Conservation (phyloP, 1,140 invertebrate species). For the Drosophila ironensis region DNA sequence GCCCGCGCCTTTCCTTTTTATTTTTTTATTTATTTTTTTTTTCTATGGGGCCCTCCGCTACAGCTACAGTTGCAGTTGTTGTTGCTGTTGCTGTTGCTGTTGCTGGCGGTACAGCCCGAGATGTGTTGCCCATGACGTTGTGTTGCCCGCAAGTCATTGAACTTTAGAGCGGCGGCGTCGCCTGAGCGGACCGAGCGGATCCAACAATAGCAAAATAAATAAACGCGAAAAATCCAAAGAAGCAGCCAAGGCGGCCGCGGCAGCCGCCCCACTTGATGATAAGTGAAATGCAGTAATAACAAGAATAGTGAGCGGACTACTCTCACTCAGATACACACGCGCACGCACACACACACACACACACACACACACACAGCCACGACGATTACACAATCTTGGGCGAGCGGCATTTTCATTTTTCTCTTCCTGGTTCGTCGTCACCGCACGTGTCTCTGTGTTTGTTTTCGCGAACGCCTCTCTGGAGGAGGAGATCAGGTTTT, state of each 20-base stretch:
- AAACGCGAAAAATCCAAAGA: constrained; percentile 47
- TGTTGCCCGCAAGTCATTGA: constrained; percentile 76
- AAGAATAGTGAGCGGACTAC: constrained; percentile 50
- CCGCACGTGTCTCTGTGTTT: constrained; percentile 44
- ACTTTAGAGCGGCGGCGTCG: constrained; percentile 52
- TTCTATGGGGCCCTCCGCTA: too few relatives aligned
- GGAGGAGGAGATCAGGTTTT: constrained; percentile 66
- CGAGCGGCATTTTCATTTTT: constrained; percentile 77
- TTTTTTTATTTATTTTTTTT: too few relatives aligned
- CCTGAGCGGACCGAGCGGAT: too few relatives aligned
- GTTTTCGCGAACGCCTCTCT: constrained; percentile 8
- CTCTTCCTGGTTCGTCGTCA: constrained; percentile 76
- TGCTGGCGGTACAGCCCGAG: constrained; percentile 29
- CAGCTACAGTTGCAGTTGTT: constrained; percentile 30
- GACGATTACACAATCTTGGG: constrained; percentile 78
- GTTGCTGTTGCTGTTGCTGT: constrained; percentile 9
- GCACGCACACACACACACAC: constrained; percentile 25
- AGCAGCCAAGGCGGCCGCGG: constrained; percentile 27
- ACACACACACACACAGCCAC: too few relatives aligned
- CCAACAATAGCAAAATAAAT: constrained; percentile 59
- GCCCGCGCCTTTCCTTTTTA: constrained; percentile 2
- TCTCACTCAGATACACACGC: constrained; percentile 58
- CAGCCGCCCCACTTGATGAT: constrained; percentile 40
- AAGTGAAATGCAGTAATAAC: constrained; percentile 70
- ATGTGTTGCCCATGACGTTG: constrained; percentile 73